Evolutionary conservation across 2,113 vertebrate species (phyloP), one percentile per base, ranked within the genome.

Genomic region (Hoplias malabaricus): DNA sequence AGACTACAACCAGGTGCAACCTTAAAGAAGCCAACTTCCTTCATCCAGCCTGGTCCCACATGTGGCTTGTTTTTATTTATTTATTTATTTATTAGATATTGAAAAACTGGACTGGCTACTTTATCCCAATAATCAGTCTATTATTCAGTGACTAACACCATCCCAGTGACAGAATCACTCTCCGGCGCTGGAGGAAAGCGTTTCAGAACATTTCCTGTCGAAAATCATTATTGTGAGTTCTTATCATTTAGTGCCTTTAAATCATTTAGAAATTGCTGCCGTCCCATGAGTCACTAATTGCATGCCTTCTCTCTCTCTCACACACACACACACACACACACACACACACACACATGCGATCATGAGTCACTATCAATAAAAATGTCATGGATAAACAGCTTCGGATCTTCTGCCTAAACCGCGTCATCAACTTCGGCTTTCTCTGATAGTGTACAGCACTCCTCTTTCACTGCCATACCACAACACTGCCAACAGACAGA

Each of bases 351-450:
- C 10, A 29, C 50, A 23, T 54, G 29, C n/a, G 6, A 25, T 74
- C 57, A 48, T 48, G 29, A 63, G 48, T 75, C 48, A 54, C 73
- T 4, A 23, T 76, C 50, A 57, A 57, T 68, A 67, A 68, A 63
- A 67, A 25, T 46, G 36, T 57, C 48, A 12, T 1, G 25, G 21
- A 3, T 42, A 76, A 76, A 67, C 11, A 76, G 43, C 23, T 36
- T 12, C 4, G 16, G 21, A 50, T 38, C 23, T 50, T 63, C 8
- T 65, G 29, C 57, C 62, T 27, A n/a, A 63, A 36, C 5, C 25
- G 4, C 42, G 13, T 48, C 62, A 67, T 56, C 33, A 56, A 75
- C 54, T 36, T 66, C 34, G 11, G 14, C 31, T 65, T 67, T 40
- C 23, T 27, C 5, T 13, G 19, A 12, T 38, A 25, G 34, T 75